These are phyloP conservation scores for Dryobotodes eremita DNA, from an alignment of 2,888 invertebrate species.

Conservation along the genomic window DNA sequence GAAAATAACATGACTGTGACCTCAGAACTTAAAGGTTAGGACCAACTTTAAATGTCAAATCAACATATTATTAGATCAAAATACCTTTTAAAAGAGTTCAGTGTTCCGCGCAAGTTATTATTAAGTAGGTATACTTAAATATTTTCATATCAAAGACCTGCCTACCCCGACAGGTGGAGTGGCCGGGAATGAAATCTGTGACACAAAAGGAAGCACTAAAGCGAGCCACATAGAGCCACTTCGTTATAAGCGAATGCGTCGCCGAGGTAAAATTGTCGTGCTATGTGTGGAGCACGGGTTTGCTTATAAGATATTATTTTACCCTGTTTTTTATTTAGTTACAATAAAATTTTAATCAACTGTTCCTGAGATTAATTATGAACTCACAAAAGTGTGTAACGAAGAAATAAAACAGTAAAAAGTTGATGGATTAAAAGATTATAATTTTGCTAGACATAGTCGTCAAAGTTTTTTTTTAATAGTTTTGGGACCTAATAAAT, in stretches of 20 bases:
- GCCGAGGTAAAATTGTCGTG: slow-evolving; percentile 36
- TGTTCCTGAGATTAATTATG: background rate
- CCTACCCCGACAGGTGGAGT: slow-evolving; percentile 47
- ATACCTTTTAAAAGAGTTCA: slow-evolving; percentile 49
- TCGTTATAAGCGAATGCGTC: slow-evolving; percentile 59
- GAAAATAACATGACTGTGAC: slow-evolving; percentile 22
- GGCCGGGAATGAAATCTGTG: slow-evolving; percentile 70
- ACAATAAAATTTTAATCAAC: background rate
- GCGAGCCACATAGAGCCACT: slow-evolving; percentile 63
- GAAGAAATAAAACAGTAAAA: background rate
- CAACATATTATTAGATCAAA: slow-evolving; percentile 43
- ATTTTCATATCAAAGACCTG: slow-evolving; percentile 61
- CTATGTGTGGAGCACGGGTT: slow-evolving; percentile 23
- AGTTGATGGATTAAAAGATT: no score
- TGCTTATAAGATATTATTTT: slow-evolving; percentile 4
- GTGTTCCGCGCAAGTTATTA: slow-evolving; percentile 46
- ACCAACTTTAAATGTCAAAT: slow-evolving; percentile 28
- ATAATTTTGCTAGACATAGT: no score
- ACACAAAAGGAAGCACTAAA: slow-evolving; percentile 69
- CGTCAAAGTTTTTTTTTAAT: background rate
- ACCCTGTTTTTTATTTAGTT: background rate
- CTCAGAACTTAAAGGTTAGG: slow-evolving; percentile 25
- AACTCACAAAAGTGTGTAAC: background rate
- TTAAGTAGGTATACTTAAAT: slow-evolving; percentile 60
- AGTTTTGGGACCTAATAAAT: background rate